Evolutionary conservation across 2,888 invertebrate genomes (phyloP), one percentile per base, ranked within the genome.

Genomic region (Volucella inanis): DNA sequence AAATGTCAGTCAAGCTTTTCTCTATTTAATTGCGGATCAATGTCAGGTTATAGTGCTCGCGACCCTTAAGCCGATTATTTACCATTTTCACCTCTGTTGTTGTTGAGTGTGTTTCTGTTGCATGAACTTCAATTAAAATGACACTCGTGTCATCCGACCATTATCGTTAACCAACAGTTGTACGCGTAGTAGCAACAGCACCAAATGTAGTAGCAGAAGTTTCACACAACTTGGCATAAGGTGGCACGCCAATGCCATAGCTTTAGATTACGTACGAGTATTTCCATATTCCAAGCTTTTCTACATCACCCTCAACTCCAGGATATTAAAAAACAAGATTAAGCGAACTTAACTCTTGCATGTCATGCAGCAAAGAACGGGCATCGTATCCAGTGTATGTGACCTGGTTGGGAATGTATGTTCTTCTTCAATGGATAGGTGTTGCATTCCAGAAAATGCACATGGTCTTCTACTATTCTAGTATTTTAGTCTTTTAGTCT

Each of bases 111-210:
- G 9, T 47, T 65, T 52, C 22, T 50, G 54, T 68, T 47, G 71
- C 65, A 18, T 50, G 59, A 76, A 76, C 75, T 70, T 80, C 80
- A 84, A 84, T 84, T 79, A 79, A 79, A 84, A 67, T 67, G 54
- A 50, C 75, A 79, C 75, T 84, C 80, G 67, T 68, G 80, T 76
- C 80, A 84, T 79, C 74, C 65, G 18, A 70, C 57, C 57, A 75
- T 75, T 67, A 57, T 64, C 49, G 64, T 68, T 57, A 62, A 47
- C 55, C 68, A 68, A 12, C 57, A 70, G 31, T 31, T 31, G 31
- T 31, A 31, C 31, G 31, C 31, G 31, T 31, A 31, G 31, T 6
- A 31, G 31, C 31, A 31, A 31, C 31, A 31, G 31, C 6, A 31
- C 31, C 6, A 31, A 31, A 4, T 31, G 31, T 6, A 31, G 59